Evolutionary conservation across 2,113 vertebrate species (phyloP).

Genomic region (Salvelinus sp.): DNA sequence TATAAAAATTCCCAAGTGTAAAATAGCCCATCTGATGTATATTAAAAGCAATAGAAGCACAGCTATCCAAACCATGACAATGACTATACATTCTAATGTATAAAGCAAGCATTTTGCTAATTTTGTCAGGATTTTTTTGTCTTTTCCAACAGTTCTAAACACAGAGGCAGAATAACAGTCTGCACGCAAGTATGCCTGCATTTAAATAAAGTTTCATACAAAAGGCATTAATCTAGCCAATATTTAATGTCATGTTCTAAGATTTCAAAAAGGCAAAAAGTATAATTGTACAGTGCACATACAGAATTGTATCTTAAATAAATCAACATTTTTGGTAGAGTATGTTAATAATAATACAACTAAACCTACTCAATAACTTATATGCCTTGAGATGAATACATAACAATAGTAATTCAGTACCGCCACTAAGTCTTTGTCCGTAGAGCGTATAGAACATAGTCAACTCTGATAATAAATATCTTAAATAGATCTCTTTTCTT

Average conservation of each 20-base stretch:
- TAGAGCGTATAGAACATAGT: constrained; percentile 86
- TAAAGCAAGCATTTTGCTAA: constrained; percentile 91
- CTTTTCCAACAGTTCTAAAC: constrained; percentile 69
- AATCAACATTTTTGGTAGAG: constrained; percentile 94
- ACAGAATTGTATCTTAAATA: constrained; percentile 92
- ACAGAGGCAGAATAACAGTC: constrained; percentile 69
- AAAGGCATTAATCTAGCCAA: constrained; percentile 79
- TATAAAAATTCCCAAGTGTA: constrained; percentile 99
- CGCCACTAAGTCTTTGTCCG: constrained; percentile 91
- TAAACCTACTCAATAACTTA: constrained; percentile 98
- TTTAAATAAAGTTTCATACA: constrained; percentile 74
- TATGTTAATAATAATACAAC: constrained; percentile 89
- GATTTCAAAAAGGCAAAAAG: constrained; percentile 77
- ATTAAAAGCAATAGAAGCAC: constrained; percentile 91
- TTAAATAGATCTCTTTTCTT: constrained; percentile 73
- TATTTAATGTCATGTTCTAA: constrained; percentile 85
- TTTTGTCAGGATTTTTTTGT: constrained; percentile 44
- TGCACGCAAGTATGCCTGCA: constrained; percentile 74
- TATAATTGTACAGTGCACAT: constrained; percentile 91
- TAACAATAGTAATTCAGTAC: constrained; percentile 92
- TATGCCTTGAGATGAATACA: constrained; percentile 99
- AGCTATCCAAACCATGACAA: constrained; percentile 88
- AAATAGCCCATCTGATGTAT: constrained; percentile 93
- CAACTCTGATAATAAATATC: constrained; percentile 99
- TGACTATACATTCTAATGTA: constrained; percentile 82